These are phyloP conservation scores for Entelurus aequoreus DNA, from an alignment of 2,113 vertebrate genomes.

Conservation along the genomic window DNA sequence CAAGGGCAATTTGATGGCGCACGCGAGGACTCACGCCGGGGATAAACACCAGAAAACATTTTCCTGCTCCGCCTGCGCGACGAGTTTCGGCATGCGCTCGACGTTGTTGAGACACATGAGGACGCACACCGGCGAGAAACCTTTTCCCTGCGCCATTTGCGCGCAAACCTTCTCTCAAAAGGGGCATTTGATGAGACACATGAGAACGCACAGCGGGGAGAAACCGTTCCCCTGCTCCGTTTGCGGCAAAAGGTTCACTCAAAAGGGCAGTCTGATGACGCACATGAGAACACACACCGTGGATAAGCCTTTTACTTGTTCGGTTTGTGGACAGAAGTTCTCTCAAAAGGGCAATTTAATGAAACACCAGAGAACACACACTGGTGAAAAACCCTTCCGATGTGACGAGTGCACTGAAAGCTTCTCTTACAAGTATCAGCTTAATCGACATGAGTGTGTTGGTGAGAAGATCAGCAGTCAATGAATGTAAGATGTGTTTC, in stretches of 20 bases:
- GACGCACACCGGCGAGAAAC: constrained; percentile 3
- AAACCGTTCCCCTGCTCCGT: constrained; percentile 1
- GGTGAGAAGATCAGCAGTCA: not conserved
- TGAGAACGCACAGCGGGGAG: not conserved
- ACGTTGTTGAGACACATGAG: not conserved
- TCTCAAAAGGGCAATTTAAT: not conserved
- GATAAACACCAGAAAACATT: not conserved
- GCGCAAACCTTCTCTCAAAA: not conserved
- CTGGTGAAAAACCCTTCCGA: constrained; percentile 6
- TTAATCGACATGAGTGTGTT: not conserved
- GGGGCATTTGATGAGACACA: not conserved
- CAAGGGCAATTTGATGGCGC: not conserved
- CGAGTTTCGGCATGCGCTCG: not conserved
- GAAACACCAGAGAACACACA: not conserved
- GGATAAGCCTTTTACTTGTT: not conserved
- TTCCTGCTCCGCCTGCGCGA: not conserved
- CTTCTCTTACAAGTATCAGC: not conserved
- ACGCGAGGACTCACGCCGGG: not conserved
- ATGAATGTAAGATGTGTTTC: not conserved
- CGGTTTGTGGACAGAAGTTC: not conserved
- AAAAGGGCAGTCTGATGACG: not conserved
- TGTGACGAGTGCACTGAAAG: not conserved
- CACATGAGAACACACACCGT: not conserved
- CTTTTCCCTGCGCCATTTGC: not conserved
- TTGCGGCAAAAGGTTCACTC: not conserved